A percentile compares a stretch with the other conserved stretches of the same genome.
Evolutionary conservation across 2,113 vertebrate genomes (phyloP).

Genomic region (Pelodiscus sinensis): DNA sequence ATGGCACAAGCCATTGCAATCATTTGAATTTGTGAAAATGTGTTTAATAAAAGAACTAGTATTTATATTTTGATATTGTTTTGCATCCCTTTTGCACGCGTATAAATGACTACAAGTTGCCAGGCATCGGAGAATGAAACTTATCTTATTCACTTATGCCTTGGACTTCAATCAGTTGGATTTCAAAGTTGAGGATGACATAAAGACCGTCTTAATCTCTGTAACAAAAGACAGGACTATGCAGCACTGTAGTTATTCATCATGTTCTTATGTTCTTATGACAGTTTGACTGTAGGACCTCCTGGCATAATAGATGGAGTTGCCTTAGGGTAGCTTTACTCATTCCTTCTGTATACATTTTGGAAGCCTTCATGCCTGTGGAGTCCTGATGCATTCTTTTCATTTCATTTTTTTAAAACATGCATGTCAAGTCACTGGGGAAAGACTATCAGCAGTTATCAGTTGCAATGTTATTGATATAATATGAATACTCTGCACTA

Average conservation of each 20-base stretch:
- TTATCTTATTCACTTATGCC: not conserved
- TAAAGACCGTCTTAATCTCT: not conserved
- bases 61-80: not conserved
- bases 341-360: not conserved
- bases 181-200: not conserved
- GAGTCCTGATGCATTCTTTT: not conserved
- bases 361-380: not conserved
- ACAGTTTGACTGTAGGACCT: not conserved
- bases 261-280: too few relatives aligned
- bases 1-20: accelerated
- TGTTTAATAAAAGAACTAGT: not conserved
- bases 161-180: not conserved
- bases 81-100: not conserved
- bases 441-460: not conserved
- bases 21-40: not conserved
- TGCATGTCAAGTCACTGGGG: not conserved
- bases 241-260: too few relatives aligned
- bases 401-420: not conserved
- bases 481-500: not conserved
- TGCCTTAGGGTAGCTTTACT: not conserved
- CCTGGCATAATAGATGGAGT: not conserved
- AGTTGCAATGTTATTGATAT: too few relatives aligned
- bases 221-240: too few relatives aligned
- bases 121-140: not conserved
- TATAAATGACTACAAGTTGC: not conserved